These are phyloP conservation scores for Phodopus roborovskii DNA, from an alignment of 2,113 vertebrate species.

Conservation along the genomic window DNA sequence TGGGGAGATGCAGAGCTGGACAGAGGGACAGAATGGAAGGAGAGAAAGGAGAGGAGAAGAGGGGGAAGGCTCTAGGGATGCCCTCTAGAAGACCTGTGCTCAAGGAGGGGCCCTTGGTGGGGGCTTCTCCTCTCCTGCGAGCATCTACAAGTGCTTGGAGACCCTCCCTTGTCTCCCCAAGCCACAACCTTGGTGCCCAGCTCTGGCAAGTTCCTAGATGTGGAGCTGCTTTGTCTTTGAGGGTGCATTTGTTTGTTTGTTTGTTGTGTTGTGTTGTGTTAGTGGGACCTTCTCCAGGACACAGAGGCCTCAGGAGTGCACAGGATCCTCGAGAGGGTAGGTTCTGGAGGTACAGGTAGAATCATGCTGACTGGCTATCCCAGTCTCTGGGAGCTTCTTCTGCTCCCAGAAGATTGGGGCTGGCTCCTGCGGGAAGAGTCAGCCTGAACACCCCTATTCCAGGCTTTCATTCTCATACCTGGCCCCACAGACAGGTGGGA, in stretches of 20 bases:
- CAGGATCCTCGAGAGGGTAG: fast-evolving
- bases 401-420: too few relatives aligned
- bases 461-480: fast-evolving
- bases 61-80: too few relatives aligned
- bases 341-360: fast-evolving
- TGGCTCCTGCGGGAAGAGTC: fast-evolving
- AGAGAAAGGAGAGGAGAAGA: too few relatives aligned
- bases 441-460: fast-evolving
- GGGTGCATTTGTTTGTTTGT: not conserved
- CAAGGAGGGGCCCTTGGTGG: too few relatives aligned
- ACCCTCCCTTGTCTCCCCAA: fast-evolving
- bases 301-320: fast-evolving
- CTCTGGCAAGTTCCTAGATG: not conserved
- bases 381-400: not conserved
- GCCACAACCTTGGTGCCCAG: fast-evolving
- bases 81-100: not conserved
- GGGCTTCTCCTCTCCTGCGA: not conserved
- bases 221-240: not conserved
- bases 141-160: too few relatives aligned
- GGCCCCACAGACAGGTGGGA: not conserved
- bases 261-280: too few relatives aligned
- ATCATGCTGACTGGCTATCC: fast-evolving
- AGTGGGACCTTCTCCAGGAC: not conserved
- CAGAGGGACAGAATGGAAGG: not conserved
- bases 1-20: not conserved